Conservation (phyloP, 2,888 invertebrate species). For the Eutolmus rufibarbis region DNA sequence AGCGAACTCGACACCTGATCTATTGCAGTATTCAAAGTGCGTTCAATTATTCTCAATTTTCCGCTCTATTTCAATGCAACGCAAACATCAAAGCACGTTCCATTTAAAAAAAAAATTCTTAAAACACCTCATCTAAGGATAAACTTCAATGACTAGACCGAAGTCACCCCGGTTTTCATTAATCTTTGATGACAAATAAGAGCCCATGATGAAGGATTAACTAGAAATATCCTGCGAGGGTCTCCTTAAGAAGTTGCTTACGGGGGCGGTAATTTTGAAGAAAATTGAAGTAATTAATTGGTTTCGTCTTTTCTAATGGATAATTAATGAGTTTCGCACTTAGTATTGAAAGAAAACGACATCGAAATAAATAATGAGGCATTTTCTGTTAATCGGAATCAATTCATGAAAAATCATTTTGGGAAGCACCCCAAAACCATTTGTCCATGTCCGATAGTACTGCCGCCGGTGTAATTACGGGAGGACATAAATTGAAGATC, state of each 20-base stretch:
- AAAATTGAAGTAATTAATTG: not conserved
- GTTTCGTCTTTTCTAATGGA: not conserved
- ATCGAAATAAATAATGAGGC: not conserved
- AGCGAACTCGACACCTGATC: not conserved
- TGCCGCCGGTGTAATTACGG: not conserved
- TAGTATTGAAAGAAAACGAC: not conserved
- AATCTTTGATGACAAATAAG: constrained; percentile 11
- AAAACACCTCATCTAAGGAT: not conserved
- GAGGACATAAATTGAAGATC: not conserved
- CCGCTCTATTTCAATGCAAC: not conserved
- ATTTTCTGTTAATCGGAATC: not conserved
- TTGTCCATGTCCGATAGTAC: not conserved
- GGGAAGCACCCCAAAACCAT: not conserved
- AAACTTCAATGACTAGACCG: not conserved
- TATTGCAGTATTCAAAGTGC: not conserved
- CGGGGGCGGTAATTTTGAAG: not conserved
- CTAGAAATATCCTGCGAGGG: not conserved
- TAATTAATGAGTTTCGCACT: not conserved
- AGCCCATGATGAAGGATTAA: not conserved
- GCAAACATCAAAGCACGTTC: not conserved
- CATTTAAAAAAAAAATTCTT: not conserved
- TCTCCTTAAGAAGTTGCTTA: not conserved
- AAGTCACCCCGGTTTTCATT: not conserved
- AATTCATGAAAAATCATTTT: not conserved
- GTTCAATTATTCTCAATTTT: not conserved